Evolutionary conservation across 2,888 invertebrate genomes (phyloP).

Genomic region (Phymatocera aterrima): DNA sequence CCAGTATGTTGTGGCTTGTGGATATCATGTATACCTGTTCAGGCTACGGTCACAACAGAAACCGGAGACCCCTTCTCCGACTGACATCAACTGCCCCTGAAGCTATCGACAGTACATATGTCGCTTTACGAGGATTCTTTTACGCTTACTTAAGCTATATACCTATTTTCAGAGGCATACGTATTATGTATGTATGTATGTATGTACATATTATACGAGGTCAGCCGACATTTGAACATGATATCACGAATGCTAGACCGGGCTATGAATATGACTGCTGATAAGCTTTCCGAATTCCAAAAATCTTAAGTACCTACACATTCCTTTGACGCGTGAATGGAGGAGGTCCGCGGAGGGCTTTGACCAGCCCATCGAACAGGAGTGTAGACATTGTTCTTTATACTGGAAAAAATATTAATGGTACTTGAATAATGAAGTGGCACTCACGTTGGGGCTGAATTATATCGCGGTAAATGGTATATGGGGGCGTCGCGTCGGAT

Average conservation of each 20-base stretch:
- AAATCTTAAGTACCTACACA: no score
- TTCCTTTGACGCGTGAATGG: background rate
- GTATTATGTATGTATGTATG: no score
- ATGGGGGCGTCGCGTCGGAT: background rate
- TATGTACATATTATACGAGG: no score
- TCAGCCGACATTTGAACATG: no score
- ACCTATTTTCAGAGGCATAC: background rate
- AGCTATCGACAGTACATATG: conserved; percentile 16
- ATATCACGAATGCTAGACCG: no score
- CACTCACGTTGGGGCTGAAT: background rate
- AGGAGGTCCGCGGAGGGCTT: background rate
- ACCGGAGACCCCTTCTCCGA: conserved; percentile 18
- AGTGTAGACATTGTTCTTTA: background rate
- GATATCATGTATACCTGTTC: background rate
- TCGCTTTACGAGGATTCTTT: conserved; percentile 26
- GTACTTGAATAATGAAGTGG: background rate
- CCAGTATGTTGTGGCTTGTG: no score
- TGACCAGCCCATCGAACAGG: background rate
- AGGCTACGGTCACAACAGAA: conserved; percentile 19
- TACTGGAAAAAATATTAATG: background rate
- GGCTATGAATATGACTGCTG: no score
- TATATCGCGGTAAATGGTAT: background rate
- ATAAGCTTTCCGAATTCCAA: no score
- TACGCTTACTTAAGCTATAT: background rate
- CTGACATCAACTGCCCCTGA: conserved; percentile 17